phyloP scores from a whole-genome alignment of 1,140 invertebrate species.

The Tetraneura akinire region DNA sequence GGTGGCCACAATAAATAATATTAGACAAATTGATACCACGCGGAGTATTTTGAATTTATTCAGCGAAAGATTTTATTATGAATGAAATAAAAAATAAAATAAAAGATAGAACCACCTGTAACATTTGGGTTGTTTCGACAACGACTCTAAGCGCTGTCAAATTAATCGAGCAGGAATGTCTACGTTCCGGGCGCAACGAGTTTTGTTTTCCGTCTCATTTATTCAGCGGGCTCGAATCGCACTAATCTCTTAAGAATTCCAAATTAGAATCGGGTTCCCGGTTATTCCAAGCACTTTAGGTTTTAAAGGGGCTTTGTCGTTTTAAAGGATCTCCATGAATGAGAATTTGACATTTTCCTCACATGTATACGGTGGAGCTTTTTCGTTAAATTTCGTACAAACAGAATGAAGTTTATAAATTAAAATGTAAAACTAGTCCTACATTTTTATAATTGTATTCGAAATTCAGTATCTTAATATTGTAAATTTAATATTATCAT shows the following conservation, averaged over 20 bases:
- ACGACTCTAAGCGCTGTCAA: constrained; percentile 30
- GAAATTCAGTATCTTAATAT: neutral
- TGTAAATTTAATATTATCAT: neutral
- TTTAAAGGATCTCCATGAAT: constrained; percentile 13
- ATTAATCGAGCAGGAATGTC: constrained; percentile 45
- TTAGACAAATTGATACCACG: too few species aligned
- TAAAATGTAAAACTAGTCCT: neutral
- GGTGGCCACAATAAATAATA: too few species aligned
- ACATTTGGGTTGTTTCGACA: constrained; percentile 7
- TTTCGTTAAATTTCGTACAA: neutral
- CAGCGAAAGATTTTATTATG: too few species aligned
- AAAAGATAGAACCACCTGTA: constrained; percentile 39
- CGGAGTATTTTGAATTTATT: too few species aligned
- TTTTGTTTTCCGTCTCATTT: constrained; percentile 50
- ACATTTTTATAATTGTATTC: neutral
- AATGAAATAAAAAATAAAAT: neutral
- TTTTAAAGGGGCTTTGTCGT: constrained; percentile 2
- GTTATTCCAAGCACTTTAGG: constrained; percentile 9
- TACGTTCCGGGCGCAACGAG: constrained; percentile 4
- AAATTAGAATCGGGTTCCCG: constrained; percentile 47
- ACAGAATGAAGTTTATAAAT: neutral
- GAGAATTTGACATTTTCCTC: constrained; percentile 19
- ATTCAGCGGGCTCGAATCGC: constrained; percentile 23
- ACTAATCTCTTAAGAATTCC: constrained; percentile 51
- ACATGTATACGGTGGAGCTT: neutral